Evolutionary conservation across 1,140 invertebrate genomes (phyloP).

Genomic region (Bombus balteatus): DNA sequence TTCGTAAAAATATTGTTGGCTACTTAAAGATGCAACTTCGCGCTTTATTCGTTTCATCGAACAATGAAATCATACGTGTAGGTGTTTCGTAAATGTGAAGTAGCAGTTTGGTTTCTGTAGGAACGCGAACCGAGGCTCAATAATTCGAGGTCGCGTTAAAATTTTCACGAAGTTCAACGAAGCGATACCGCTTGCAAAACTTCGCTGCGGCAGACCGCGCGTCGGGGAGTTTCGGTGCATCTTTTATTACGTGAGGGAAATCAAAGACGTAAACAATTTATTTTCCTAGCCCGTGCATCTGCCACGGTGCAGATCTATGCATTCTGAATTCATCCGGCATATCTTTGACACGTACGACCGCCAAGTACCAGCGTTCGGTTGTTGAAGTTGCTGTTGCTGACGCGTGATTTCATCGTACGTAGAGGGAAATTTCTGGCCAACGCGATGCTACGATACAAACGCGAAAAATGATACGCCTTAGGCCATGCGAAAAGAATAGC

Average conservation of each 20-base stretch:
- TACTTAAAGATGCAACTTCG: too few relatives aligned
- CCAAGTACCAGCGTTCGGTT: background rate
- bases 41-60: too few relatives aligned
- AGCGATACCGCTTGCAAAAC: conserved; percentile 19
- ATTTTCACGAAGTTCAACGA: conserved; percentile 14
- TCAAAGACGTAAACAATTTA: conserved; percentile 46
- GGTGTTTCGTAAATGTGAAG: too few relatives aligned
- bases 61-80: too few relatives aligned
- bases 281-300: conserved; percentile 8
- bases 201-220: background rate
- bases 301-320: background rate
- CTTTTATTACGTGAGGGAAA: conserved; percentile 49
- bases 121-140: background rate
- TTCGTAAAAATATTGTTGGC: too few relatives aligned
- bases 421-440: background rate
- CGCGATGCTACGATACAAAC: background rate
- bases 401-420: conserved; percentile 24
- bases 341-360: background rate
- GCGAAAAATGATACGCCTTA: conserved; percentile 28
- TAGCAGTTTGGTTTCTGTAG: too few relatives aligned
- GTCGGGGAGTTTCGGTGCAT: background rate
- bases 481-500: conserved; percentile 27
- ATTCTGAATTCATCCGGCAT: conserved; percentile 8
- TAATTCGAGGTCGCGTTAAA: conserved; percentile 5
- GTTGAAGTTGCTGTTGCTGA: background rate